phyloP scores from a whole-genome alignment of 2,888 invertebrate genomes.

The Apomyelois bistriatella region DNA sequence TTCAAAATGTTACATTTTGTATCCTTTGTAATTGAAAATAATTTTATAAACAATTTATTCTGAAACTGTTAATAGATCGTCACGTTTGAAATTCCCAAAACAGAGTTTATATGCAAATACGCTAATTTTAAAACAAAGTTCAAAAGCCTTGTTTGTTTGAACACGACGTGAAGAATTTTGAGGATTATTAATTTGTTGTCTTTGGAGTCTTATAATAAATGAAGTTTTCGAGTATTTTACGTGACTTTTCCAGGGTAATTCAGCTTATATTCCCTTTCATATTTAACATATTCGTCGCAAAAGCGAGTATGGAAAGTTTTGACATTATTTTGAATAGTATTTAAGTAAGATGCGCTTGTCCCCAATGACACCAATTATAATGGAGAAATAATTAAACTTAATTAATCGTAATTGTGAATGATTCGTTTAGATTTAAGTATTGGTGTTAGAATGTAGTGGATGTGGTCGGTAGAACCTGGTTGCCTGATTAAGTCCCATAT shows the following conservation, averaged over 20 bases:
- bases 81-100: neutral
- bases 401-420: constrained; percentile 31
- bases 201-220: constrained; percentile 25
- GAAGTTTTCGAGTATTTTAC: constrained; percentile 60
- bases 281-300: constrained; percentile 17
- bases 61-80: neutral
- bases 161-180: constrained; percentile 4
- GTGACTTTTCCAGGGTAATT: constrained; percentile 58
- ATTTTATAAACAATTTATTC: neutral
- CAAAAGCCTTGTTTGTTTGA: neutral
- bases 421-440: constrained; percentile 49
- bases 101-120: neutral
- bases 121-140: constrained; percentile 9
- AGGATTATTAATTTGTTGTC: constrained; percentile 12
- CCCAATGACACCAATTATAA: constrained; percentile 61
- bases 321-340: constrained; percentile 12
- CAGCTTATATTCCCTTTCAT: constrained; percentile 13
- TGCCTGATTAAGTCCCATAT: constrained; percentile 24
- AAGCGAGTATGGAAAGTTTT: neutral
- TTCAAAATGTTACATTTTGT: constrained; percentile 5
- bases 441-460: constrained; percentile 69
- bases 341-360: constrained; percentile 41
- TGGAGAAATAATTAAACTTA: constrained; percentile 37
- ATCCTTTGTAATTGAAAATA: neutral
- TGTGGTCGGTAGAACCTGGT: constrained; percentile 67